These are phyloP conservation scores for Meganola albula DNA, from an alignment of 2,888 invertebrate genomes.

Conservation along the genomic window DNA sequence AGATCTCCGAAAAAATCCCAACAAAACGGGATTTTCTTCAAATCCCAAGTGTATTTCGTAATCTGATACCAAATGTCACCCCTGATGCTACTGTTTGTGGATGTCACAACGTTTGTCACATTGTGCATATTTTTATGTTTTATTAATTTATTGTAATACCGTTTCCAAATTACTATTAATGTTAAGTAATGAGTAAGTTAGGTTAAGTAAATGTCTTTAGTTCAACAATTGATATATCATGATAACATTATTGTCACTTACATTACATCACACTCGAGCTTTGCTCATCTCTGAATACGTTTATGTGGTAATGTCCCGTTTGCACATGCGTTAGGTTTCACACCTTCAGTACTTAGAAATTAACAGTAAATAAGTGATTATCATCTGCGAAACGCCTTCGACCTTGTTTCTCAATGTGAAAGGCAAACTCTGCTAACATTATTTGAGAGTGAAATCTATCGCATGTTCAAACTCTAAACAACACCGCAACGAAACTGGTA, in stretches of 20 bases:
- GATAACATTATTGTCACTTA: slow-evolving; percentile 37
- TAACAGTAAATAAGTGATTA: neutral
- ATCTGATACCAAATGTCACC: slow-evolving; percentile 18
- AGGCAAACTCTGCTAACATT: neutral
- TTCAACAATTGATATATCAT: slow-evolving; percentile 56
- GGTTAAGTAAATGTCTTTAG: slow-evolving; percentile 60
- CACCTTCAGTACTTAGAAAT: neutral
- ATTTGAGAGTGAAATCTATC: slow-evolving; percentile 14
- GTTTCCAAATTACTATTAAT: slow-evolving; percentile 55
- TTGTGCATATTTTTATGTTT: slow-evolving; percentile 63
- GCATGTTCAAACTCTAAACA: slow-evolving; percentile 3
- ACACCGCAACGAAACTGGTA: slow-evolving; percentile 25
- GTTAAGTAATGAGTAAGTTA: slow-evolving; percentile 74
- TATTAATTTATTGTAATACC: slow-evolving; percentile 64
- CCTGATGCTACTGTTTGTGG: slow-evolving; percentile 36
- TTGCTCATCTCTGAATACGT: slow-evolving; percentile 30
- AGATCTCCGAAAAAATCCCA: slow-evolving; percentile 10
- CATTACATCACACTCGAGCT: slow-evolving; percentile 49
- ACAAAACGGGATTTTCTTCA: slow-evolving; percentile 2
- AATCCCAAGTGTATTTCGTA: slow-evolving; percentile 2
- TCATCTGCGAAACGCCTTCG: neutral
- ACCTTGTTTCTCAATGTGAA: neutral
- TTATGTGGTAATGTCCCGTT: neutral
- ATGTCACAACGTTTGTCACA: slow-evolving; percentile 36
- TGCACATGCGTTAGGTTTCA: slow-evolving; percentile 11